Evolutionary conservation across 2,888 invertebrate species (phyloP), one percentile per base, ranked within the genome.

Genomic region (Hypselothyrea guttata): DNA sequence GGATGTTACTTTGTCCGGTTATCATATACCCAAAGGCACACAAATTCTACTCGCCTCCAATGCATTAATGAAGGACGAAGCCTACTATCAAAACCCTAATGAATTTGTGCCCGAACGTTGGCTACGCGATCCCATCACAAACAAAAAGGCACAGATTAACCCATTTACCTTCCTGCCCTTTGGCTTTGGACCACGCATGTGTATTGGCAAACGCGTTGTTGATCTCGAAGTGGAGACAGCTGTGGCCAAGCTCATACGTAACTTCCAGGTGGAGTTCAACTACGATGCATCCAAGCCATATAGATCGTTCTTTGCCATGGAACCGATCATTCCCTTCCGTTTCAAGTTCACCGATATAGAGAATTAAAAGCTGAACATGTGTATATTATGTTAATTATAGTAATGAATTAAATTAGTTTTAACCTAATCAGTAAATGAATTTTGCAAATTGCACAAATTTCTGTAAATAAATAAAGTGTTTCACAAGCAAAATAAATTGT

Each of bases 71-170:
- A 90, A 92, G 71, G 91, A 91, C 77, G 93, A 93, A 8, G 89
- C 92, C 45, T 92, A 94, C 70, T 95, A 93, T 76, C 90, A 92
- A 0, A 90, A 91, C 7, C 90, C 94, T 0, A 83, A 91, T 0
- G 91, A 93, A 57, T 96, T 92, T 78, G 83, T 93, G 13, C 96
- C 96, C 0, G 95, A 96, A 84, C 90, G 96, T 31, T 96, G 96
- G 96, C 53, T 91, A 11, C 76, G 87, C 2, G 62, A 76, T 48
- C 46, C 71, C 0, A 45, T 34, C 0, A 60, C 63, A 0, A 68
- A 71, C n/a, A 71, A 73, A 28, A 76, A 66, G 40, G 7, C 3
- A 2, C 58, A 61, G 4, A 11, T 60, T 2, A 57, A 4, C 54
- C 93, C 93, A 0, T 94, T 93, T 88, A 90, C 92, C 0, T 92